Evolutionary conservation across 1,140 invertebrate species (phyloP), one percentile per base, ranked within the genome.

Genomic region (Batillaria attramentaria): DNA sequence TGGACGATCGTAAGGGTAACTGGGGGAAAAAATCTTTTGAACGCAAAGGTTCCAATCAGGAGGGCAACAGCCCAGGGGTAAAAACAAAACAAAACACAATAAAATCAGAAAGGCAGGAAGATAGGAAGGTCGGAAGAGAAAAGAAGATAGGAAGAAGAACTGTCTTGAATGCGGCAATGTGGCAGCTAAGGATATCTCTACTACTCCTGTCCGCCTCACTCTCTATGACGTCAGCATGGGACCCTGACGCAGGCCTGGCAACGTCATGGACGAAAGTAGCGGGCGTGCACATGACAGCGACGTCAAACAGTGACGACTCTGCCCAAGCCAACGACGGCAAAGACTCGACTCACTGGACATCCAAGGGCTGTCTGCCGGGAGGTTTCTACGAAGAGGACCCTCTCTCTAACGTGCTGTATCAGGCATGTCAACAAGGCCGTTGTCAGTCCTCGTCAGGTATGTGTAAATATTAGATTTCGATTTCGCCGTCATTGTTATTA

Each of bases 191-290:
- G 8, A 28, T 62, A n/a, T 16, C 20, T 62, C 20, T 62, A n/a
- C 24, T 8, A n/a, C 6, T 60, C 57, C 8, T 60, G 31, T 60
- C 20, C 24, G 57, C 57, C 20, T 24, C 24, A 60, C 31, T 54
- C 1, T 66, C 2, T 3, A 20, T 72, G 41, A 72, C 74, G 31
- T 43, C 39, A 28, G 35, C 79, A 18, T 87, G 86, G 86, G 77
- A 87, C 46, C 83, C 86, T 31, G 86, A 87, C 54, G 86, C 86
- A 41, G 86, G 86, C 18, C 54, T 84, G 1, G 79, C 83, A 1
- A 57, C 28, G 18, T 87, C 86, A 33, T 83, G 75, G 68, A 87
- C 86, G 1, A 86, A 86, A 76, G 28, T 73, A 16, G 10, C 72
- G 42, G 65, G 76, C 1, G 84, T 79, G 3, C 78, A 77, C 4